These are phyloP conservation scores for Planiliza haematocheilus DNA, from an alignment of 2,113 vertebrate genomes.

Conservation along the genomic window DNA sequence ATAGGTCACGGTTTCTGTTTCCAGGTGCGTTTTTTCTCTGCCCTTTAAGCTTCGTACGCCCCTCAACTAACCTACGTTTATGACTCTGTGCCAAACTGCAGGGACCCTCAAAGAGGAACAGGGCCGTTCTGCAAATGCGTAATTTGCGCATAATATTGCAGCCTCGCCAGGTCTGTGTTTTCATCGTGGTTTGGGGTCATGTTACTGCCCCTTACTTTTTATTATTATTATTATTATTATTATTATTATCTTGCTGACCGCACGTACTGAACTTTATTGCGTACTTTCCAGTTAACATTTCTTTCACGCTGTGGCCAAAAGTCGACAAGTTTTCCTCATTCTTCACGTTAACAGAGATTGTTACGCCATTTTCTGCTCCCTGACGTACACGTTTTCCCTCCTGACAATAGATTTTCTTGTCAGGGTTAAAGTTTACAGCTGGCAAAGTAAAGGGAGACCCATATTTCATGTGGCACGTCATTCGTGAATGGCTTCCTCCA, in stretches of 20 bases:
- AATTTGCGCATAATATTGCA: neutral
- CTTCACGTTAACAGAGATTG: neutral
- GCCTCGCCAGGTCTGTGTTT: neutral
- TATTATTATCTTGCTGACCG: neutral
- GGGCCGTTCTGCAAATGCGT: neutral
- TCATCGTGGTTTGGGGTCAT: constrained; percentile 16
- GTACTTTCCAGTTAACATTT: too few relatives aligned
- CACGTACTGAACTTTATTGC: neutral
- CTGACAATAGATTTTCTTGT: constrained; percentile 12
- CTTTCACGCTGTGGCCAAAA: neutral
- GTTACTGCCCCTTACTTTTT: neutral
- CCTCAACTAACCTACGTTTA: neutral
- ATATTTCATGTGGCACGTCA: neutral
- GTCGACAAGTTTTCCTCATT: neutral
- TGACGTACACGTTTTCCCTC: constrained; percentile 4
- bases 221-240: too few relatives aligned
- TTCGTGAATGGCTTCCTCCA: too few relatives aligned
- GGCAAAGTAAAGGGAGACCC: neutral
- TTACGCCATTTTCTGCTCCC: constrained; percentile 23
- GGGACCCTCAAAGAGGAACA: neutral
- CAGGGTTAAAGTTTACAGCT: neutral
- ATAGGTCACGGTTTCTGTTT: constrained; percentile 39
- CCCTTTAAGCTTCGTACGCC: neutral
- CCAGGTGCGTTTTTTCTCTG: neutral
- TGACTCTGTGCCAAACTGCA: neutral